phyloP scores from a whole-genome alignment of 2,113 vertebrate genomes.

The Ariopsis seemanni region DNA sequence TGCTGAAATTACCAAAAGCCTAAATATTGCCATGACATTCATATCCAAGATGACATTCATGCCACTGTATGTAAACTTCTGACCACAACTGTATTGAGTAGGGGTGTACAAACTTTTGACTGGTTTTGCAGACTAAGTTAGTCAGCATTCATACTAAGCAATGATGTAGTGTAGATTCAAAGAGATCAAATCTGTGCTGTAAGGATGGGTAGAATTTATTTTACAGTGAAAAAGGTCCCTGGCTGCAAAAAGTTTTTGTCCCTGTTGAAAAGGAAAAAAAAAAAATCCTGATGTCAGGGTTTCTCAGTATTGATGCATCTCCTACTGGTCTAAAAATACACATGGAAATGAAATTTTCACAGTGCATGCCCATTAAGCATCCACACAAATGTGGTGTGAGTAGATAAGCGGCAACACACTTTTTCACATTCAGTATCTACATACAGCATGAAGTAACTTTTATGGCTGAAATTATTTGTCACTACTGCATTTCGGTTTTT shows the following conservation, averaged over 20 bases:
- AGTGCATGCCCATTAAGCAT: not conserved
- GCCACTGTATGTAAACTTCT: too few relatives aligned
- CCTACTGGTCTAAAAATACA: slow-evolving; percentile 12
- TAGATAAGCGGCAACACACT: not conserved
- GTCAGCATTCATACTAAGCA: too few relatives aligned
- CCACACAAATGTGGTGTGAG: not conserved
- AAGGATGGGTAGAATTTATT: not conserved
- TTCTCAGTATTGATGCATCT: not conserved
- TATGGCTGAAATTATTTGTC: not conserved
- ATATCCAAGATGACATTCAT: too few relatives aligned
- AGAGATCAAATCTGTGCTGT: not conserved
- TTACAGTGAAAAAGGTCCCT: not conserved
- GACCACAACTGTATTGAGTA: too few relatives aligned
- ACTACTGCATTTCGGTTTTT: not conserved
- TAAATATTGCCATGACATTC: too few relatives aligned
- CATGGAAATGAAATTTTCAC: slow-evolving; percentile 20
- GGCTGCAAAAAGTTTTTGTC: not conserved
- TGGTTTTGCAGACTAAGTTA: too few relatives aligned
- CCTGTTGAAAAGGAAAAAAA: not conserved
- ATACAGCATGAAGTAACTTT: not conserved
- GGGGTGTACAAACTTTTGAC: too few relatives aligned
- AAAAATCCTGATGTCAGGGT: not conserved
- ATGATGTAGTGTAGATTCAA: too few relatives aligned
- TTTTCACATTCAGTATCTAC: not conserved
- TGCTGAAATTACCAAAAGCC: too few relatives aligned